Evolutionary conservation across 92 coral and sea anemone genomes (phyloP).

Genomic region (Epizoanthus rinbou): DNA sequence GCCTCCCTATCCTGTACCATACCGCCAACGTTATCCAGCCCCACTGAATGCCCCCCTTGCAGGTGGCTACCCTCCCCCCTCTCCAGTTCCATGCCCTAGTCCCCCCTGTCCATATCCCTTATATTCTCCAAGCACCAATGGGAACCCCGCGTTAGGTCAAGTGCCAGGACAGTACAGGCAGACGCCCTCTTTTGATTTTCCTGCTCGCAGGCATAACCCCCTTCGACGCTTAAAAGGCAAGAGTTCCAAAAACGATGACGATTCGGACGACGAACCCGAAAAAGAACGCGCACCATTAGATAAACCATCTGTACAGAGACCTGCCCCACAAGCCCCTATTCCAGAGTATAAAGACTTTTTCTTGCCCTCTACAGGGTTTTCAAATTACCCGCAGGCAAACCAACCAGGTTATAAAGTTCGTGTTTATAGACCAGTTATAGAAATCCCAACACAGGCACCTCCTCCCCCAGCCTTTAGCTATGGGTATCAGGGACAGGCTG

Average conservation of each 20-base stretch:
- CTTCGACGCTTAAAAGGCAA: slow-evolving; percentile 18
- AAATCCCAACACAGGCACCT: slow-evolving; percentile 39
- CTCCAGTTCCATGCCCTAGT: slow-evolving; percentile 2
- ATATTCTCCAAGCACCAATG: not conserved
- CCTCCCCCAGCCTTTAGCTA: not conserved
- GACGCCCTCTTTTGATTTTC: not conserved
- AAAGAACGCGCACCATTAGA: not conserved
- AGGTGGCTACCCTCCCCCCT: slow-evolving; percentile 9
- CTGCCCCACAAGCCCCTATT: not conserved
- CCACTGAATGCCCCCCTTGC: not conserved
- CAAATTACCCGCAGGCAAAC: slow-evolving; percentile 23
- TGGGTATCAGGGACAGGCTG: slow-evolving; percentile 12
- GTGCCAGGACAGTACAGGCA: slow-evolving; percentile 1
- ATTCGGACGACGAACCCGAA: not conserved
- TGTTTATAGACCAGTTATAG: slow-evolving; percentile 53
- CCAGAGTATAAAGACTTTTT: slow-evolving; percentile 30
- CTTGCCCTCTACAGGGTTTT: not conserved
- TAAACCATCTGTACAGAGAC: not conserved
- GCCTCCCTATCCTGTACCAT: slow-evolving; percentile 17
- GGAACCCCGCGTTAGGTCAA: not conserved
- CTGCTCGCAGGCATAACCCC: slow-evolving; percentile 37
- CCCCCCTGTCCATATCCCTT: slow-evolving; percentile 11
- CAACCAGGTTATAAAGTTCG: slow-evolving; percentile 43
- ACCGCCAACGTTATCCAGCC: not conserved
- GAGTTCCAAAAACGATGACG: not conserved